Evolutionary conservation across 2,797 vertebrate genomes (phyloP).

Genomic region (Dryobates pubescens): DNA sequence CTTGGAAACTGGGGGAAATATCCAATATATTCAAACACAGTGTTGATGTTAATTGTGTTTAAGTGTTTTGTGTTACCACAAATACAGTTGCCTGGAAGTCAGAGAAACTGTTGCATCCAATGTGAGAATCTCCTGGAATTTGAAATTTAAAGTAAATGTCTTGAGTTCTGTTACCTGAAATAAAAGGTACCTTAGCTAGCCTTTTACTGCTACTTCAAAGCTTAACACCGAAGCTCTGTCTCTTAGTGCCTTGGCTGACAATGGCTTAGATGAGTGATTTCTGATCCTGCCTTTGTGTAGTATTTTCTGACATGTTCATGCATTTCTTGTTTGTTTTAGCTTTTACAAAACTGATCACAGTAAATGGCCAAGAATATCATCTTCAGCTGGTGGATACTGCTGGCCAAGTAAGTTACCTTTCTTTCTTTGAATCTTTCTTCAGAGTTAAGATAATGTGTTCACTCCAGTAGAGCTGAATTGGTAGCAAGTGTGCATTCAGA

Average conservation of each 20-base stretch:
- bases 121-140: neutral
- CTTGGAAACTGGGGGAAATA: neutral
- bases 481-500: neutral
- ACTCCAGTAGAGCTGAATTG: neutral
- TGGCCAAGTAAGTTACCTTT: slow-evolving; percentile 87
- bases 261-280: neutral
- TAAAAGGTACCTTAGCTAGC: neutral
- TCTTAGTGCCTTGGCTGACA: neutral
- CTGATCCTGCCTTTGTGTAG: neutral
- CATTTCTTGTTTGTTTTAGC: slow-evolving; percentile 80
- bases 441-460: neutral
- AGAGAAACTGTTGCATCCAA: neutral
- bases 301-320: neutral
- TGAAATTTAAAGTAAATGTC: neutral
- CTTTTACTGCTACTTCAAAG: neutral
- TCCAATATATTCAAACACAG: neutral
- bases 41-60: neutral
- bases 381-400: slow-evolving; percentile 98
- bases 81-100: neutral
- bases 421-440: neutral
- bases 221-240: neutral
- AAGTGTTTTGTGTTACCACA: neutral
- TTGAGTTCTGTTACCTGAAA: neutral
- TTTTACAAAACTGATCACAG: slow-evolving; percentile 98
- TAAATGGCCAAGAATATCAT: slow-evolving; percentile 98